Evolutionary conservation across 2,888 invertebrate genomes (phyloP).

Genomic region (Sympetrum striolatum): DNA sequence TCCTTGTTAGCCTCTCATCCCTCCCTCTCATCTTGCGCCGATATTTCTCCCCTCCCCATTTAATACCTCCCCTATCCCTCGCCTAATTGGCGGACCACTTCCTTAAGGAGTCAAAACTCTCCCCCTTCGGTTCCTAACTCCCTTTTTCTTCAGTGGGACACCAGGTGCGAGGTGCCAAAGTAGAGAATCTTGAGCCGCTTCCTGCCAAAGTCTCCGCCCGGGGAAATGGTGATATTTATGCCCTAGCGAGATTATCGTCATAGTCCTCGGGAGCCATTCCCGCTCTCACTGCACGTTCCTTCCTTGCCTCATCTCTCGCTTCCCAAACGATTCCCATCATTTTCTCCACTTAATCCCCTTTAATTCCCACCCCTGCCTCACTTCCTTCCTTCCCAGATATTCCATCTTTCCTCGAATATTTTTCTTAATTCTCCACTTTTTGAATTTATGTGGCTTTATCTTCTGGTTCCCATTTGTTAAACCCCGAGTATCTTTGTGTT

Average conservation of each 20-base stretch:
- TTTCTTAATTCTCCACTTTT: neutral
- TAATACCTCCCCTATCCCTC: neutral
- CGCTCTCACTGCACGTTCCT: neutral
- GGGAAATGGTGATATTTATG: conserved; percentile 26
- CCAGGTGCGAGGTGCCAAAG: conserved; percentile 25
- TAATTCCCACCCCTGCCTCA: neutral
- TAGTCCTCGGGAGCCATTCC: conserved; percentile 21
- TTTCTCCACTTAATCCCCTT: neutral
- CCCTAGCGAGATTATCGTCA: conserved; percentile 30
- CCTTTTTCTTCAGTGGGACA: neutral
- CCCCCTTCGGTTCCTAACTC: neutral
- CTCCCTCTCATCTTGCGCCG: neutral
- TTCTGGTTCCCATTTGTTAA: too few species aligned
- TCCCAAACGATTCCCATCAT: neutral
- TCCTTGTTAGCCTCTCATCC: neutral
- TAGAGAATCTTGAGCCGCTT: conserved; percentile 34
- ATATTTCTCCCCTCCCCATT: neutral
- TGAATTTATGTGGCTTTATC: too few species aligned
- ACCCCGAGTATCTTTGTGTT: too few species aligned
- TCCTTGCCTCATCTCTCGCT: neutral
- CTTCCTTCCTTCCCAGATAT: neutral
- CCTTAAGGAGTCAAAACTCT: conserved; percentile 34
- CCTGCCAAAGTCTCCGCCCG: conserved; percentile 15
- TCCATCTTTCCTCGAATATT: neutral
- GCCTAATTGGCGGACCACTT: conserved; percentile 31